Percentiles rank a stretch among this genome's conserved stretches.
phyloP scores from a whole-genome alignment of 2,888 invertebrate genomes.

The Xiphydria camelus region DNA sequence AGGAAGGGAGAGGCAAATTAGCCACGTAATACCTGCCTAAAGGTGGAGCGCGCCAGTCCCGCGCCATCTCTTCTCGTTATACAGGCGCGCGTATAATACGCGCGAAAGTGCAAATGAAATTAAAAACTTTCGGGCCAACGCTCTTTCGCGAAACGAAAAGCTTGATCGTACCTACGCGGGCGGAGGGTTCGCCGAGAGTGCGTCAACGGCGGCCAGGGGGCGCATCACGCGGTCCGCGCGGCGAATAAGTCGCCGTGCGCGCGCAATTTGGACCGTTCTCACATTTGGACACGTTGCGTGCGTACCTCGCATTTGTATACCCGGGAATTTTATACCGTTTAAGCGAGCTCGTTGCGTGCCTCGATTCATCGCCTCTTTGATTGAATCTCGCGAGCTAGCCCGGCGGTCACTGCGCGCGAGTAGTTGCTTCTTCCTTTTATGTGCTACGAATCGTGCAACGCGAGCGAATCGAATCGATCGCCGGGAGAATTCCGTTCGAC shows the following conservation, averaged over 20 bases:
- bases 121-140: too few relatives aligned
- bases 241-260: neutral
- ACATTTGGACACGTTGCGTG: conserved; percentile 10
- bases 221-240: neutral
- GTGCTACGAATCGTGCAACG: too few relatives aligned
- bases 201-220: neutral
- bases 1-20: neutral
- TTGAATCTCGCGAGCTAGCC: conserved; percentile 7
- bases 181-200: neutral
- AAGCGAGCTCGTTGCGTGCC: conserved; percentile 23
- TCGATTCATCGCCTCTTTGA: conserved; percentile 17
- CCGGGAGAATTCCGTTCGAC: too few relatives aligned
- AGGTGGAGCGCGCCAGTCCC: too few relatives aligned
- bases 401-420: neutral
- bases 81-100: too few relatives aligned
- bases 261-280: conserved; percentile 13
- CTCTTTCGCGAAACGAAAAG: too few relatives aligned
- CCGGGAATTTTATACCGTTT: conserved; percentile 12
- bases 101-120: too few relatives aligned
- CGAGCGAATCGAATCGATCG: too few relatives aligned
- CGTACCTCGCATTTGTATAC: conserved; percentile 14
- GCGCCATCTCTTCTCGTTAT: too few relatives aligned
- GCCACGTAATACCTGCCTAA: too few relatives aligned
- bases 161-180: neutral
- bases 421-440: too few relatives aligned